phyloP scores from a whole-genome alignment of 1,140 invertebrate genomes.

The Pachyrhynchus sulphureomaculatus region DNA sequence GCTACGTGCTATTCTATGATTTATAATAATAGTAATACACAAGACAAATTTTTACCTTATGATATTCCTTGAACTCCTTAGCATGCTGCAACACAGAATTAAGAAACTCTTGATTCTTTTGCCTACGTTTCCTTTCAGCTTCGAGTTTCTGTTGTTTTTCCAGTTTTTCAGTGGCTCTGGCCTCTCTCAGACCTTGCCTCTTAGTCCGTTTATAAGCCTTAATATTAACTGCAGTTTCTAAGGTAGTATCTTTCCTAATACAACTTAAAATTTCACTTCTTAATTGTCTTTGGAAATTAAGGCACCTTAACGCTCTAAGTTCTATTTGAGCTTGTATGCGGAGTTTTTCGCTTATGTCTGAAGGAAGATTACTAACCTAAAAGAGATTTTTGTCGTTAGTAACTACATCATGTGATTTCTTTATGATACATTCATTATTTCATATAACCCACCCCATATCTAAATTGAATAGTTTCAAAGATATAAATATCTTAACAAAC shows the following conservation, averaged over 20 bases:
- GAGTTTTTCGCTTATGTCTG: conserved; percentile 91
- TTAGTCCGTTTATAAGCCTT: conserved; percentile 97
- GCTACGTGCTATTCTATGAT: too few relatives aligned
- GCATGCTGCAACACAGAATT: conserved; percentile 95
- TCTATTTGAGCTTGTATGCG: conserved; percentile 94
- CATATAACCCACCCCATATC: too few relatives aligned
- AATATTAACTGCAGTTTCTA: conserved; percentile 95
- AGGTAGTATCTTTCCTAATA: conserved; percentile 88
- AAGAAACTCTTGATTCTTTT: conserved; percentile 96
- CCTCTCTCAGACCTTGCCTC: conserved; percentile 89
- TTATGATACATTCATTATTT: too few relatives aligned
- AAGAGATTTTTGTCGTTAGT: too few relatives aligned
- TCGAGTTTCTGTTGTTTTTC: conserved; percentile 99
- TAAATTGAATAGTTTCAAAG: too few relatives aligned
- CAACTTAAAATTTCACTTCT: conserved; percentile 82
- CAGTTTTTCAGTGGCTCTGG: conserved; percentile 94
- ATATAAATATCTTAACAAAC: too few relatives aligned
- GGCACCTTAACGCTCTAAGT: conserved; percentile 83
- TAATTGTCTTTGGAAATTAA: conserved; percentile 94
- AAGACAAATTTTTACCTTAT: conserved; percentile 61
- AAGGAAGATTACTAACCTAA: conserved; percentile 73
- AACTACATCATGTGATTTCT: too few relatives aligned
- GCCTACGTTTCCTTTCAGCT: conserved; percentile 92
- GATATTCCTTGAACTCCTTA: conserved; percentile 97
- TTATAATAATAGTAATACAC: too few relatives aligned